Base-by-base conservation (phyloP, 2,888 invertebrate species). In the Gryllus longicercus region DNA sequence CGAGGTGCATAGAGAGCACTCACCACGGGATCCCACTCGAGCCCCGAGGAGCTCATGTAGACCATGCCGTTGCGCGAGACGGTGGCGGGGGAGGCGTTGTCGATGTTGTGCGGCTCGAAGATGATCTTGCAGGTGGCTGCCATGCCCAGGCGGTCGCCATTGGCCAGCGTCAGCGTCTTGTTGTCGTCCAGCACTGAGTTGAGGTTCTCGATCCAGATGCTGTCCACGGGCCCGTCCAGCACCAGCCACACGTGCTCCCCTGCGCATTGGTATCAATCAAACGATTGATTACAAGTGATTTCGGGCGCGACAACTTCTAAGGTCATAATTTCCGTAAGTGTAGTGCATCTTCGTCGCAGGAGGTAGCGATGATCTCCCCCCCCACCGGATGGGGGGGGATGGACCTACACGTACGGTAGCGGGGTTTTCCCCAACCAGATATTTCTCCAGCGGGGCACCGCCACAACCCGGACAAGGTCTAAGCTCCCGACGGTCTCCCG, bases 201-300 rank as follows among this genome's bases (percentile, higher is more conserved):
- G 83, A 98, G 91, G 88, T 98, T 98, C 87, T 98, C 98, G 84
- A 98, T 98, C 98, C 98, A 98, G 84, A 98, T 97, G 84, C 97
- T 96, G 86, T 98, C 98, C 0, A 98, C 98, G 0, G 98, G 98
- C 0, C 98, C 98, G 85, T 98, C 98, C 75, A 98, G 88, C 0
- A 98, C 96, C 77, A 98, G 88, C 98, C 98, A 98, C 38, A 98
- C 92, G 86, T 96, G 91, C 85, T 98, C 98, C 4, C 90, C 91
- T 91, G 84, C n/a, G 38, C 4, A 8, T 38, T 38, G 38, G 21
- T 21, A 21, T 1, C 21, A 21, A 21, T 21, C 84, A 83, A 81
- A 78, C 38, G 79, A 76, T 76, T 78, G 63, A 25, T 49, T 51
- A 38, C n/a, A 38, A 79, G 78, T 50, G 10, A 25, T 51, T 14